Evolutionary conservation across 2,113 vertebrate species (phyloP), one percentile per base, ranked within the genome.

Genomic region (Syngnathus scovelli): DNA sequence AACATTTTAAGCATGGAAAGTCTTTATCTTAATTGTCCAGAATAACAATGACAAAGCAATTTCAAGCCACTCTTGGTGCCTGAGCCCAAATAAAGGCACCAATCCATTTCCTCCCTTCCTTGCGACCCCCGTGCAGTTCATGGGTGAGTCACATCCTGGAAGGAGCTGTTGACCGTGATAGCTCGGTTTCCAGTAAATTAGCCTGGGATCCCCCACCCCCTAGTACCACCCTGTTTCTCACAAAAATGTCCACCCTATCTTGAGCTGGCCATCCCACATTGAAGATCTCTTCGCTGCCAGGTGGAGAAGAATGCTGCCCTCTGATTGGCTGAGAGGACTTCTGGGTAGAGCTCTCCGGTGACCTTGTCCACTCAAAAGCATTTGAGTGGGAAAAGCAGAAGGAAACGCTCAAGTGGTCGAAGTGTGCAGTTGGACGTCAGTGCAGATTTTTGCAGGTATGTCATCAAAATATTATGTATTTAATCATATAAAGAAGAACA

Each of bases 141-240:
- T 8, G 41, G 11, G 10, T 43, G 41, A 43, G 41, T 43, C 41
- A 43, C 41, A 43, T 43, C 41, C 41, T 43, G 41, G 41, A 43
- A 43, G 41, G 41, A 8, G 7, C 41, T 11, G 41, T 10, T 43
- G 41, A 43, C 41, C 41, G 11, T 9, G 21, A 55, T 55, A 7
- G 66, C 36, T 77, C 74, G 70, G 64, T 23, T 84, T 85, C 82
- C 85, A 83, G 86, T 80, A 87, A 88, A 85, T 69, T 33, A 68
- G 5, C 46, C 46, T 78, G 77, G 76, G 71, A 80, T 65, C 59
- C 11, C 61, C 21, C 51, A 18, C 56, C 43, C 5, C 54, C 23
- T 5, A 7, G 7, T 3, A 12, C 7, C 21, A n/a, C 13, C 9
- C 0, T 36, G 16, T 10, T 55, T 13, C 4, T 4, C 41, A 43